phyloP scores from a whole-genome alignment of 2,113 vertebrate genomes.

The Emydocephalus ijimae region DNA sequence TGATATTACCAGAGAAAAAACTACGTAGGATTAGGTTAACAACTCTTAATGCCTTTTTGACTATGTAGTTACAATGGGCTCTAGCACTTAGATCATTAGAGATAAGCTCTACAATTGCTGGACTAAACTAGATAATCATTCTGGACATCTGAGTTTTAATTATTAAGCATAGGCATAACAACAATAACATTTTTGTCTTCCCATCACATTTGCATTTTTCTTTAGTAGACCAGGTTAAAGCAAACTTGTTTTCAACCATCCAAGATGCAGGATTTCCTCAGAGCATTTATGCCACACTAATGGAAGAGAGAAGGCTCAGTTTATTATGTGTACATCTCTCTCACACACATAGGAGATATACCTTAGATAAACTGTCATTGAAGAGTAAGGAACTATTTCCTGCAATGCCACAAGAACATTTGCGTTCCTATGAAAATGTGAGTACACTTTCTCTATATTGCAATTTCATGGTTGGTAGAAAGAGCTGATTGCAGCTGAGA shows the following conservation, averaged over 20 bases:
- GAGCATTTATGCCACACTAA: background rate
- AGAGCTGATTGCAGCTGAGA: slow-evolving; percentile 41
- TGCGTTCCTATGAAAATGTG: slow-evolving; percentile 34
- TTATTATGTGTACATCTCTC: background rate
- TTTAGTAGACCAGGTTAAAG: background rate
- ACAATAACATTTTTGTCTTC: background rate
- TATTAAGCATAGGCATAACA: background rate
- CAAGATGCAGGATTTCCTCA: background rate
- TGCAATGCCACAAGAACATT: slow-evolving; percentile 28
- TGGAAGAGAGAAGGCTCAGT: background rate
- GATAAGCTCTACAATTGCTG: background rate
- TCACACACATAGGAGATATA: background rate
- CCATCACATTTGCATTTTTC: background rate
- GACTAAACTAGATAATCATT: background rate
- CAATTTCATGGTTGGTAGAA: slow-evolving; percentile 42
- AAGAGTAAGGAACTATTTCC: slow-evolving; percentile 12
- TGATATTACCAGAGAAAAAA: too few relatives aligned
- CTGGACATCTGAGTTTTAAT: background rate
- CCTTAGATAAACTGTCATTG: background rate
- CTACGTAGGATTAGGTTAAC: too few relatives aligned
- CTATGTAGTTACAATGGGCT: too few relatives aligned
- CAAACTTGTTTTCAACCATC: background rate
- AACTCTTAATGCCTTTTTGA: too few relatives aligned
- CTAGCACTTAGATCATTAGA: too few relatives aligned
- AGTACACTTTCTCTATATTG: slow-evolving; percentile 36